Evolutionary conservation across 2,888 invertebrate species (phyloP).

Genomic region (Oscheius sp.): DNA sequence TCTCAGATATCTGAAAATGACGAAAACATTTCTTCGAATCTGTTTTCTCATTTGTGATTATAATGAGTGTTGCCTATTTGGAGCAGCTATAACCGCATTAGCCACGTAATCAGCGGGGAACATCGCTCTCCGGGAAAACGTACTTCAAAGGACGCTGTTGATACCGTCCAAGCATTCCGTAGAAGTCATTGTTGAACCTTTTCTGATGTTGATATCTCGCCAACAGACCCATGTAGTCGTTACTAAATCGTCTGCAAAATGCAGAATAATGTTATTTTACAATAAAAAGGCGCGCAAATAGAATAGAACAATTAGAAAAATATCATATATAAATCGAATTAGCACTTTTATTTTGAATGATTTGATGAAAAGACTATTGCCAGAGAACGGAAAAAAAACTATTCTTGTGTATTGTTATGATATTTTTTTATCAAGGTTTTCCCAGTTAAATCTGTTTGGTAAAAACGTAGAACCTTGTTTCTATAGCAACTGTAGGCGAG

Average conservation of each 20-base stretch:
- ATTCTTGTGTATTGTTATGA: no score
- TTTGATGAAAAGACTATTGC: no score
- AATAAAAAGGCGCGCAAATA: no score
- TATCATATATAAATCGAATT: no score
- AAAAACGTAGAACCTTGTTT: no score
- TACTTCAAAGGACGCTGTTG: conserved; percentile 27
- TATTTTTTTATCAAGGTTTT: no score
- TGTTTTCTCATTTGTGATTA: conserved; percentile 9
- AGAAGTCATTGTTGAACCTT: conserved; percentile 34
- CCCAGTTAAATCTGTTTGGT: no score
- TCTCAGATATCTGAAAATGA: background rate
- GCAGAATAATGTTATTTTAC: background rate
- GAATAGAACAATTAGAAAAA: no score
- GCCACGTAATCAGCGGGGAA: conserved; percentile 4
- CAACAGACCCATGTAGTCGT: conserved; percentile 29
- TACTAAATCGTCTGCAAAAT: conserved; percentile 27
- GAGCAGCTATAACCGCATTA: background rate
- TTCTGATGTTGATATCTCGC: conserved; percentile 30
- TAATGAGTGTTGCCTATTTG: background rate
- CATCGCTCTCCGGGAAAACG: background rate
- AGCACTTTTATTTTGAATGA: no score
- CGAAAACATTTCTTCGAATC: background rate
- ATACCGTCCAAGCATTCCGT: conserved; percentile 23
- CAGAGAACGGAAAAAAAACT: no score
- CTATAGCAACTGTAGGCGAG: no score